Evolutionary conservation across 2,113 vertebrate genomes (phyloP), one percentile per base, ranked within the genome.

Genomic region (Xiphophorus maculatus): DNA sequence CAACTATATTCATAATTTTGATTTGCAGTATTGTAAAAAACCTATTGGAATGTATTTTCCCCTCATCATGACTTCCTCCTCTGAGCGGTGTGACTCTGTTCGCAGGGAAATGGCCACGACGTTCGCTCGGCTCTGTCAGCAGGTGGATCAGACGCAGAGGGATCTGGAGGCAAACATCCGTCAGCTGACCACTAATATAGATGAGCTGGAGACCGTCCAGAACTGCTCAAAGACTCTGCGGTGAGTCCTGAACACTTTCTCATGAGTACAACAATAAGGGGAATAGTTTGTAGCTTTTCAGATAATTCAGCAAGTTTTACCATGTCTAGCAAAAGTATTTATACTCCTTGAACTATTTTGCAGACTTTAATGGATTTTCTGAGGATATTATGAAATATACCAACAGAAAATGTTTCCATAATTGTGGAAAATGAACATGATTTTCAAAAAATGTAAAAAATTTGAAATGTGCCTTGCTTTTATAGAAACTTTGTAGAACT

Each of bases 31-130:
- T 17, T 44, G 42, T 37, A 17, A 44, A 44, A 44, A 44, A 44
- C 15, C 42, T 44, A 2, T 42, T 42, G 14, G 5, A 42, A 42
- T 42, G 5, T 1, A 3, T 58, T 6, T 10, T n/a, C 25, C 22
- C 25, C 22, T 58, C 8, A 58, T 58, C 51, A 10, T 58, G 51
- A 58, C 51, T 58, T 58, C 70, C 61, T 17, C 54, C 66, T 58
- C 58, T 81, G 70, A 82, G 54, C 63, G 67, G 63, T 54, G 54
- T 19, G 42, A 78, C 64, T 87, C 77, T 89, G 69, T 90, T 87
- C 22, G 88, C 89, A 99, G 98, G 95, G 97, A 99, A 89, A 97
- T 99, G 95, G 96, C 96, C 69, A 95, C 96, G 40, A 98, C 96
- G 65, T 99, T 99, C 87, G 97, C 96, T 71, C 95, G 95, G 60